These are phyloP conservation scores for Dicrurus megarhynchus DNA, from an alignment of 2,113 vertebrate genomes.

Conservation along the genomic window DNA sequence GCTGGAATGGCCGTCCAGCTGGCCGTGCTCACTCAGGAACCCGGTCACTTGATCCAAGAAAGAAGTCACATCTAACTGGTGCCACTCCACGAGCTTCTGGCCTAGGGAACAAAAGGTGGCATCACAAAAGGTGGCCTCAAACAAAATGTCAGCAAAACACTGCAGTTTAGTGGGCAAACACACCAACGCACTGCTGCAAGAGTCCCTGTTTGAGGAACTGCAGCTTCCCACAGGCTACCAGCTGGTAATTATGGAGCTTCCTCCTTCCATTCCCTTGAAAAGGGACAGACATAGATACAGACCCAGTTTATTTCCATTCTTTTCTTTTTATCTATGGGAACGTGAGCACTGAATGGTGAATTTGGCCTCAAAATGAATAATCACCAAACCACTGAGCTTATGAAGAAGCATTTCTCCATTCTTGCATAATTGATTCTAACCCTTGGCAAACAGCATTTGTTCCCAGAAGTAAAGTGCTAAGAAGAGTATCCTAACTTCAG, in stretches of 20 bases:
- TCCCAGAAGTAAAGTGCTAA: neutral
- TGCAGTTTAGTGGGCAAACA: neutral
- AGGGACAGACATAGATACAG: neutral
- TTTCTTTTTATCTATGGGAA: neutral
- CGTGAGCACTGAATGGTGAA: neutral
- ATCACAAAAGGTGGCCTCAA: neutral
- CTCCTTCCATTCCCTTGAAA: neutral
- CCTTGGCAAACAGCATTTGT: neutral
- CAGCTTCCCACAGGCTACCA: neutral
- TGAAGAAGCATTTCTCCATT: neutral
- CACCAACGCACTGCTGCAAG: neutral
- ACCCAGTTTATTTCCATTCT: neutral
- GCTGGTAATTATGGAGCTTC: neutral
- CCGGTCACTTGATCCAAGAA: conserved; percentile 95
- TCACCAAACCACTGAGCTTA: neutral
- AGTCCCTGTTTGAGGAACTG: neutral
- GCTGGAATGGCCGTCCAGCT: conserved; percentile 92
- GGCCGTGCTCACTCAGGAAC: conserved; percentile 94
- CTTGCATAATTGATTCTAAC: neutral
- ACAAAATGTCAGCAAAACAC: neutral
- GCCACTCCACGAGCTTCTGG: conserved; percentile 98
- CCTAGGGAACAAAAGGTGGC: conserved; percentile 73
- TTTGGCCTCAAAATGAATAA: neutral
- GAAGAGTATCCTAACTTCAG: neutral
- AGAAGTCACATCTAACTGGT: conserved; percentile 93